phyloP scores from a whole-genome alignment of 2,797 vertebrate species.

The Dromococcyx pavoninus region DNA sequence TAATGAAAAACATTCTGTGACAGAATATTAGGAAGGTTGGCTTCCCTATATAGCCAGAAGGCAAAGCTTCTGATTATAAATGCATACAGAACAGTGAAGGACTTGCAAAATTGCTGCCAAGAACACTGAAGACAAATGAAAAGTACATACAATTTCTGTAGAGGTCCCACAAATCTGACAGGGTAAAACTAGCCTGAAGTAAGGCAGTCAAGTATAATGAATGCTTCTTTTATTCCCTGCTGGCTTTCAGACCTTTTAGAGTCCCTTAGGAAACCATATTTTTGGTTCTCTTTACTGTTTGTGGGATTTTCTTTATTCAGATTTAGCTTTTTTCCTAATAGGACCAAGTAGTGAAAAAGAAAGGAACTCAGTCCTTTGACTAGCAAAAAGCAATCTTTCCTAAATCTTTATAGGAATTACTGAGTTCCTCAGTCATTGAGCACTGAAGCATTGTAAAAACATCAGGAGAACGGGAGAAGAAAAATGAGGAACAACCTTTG shows the following conservation, averaged over 20 bases:
- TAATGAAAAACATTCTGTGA: neutral
- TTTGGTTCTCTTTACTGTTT: neutral
- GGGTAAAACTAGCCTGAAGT: neutral
- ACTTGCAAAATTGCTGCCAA: neutral
- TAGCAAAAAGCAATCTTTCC: neutral
- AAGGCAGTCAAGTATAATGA: neutral
- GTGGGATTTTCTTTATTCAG: neutral
- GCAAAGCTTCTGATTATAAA: conserved; percentile 2
- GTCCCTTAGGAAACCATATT: neutral
- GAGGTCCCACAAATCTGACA: neutral
- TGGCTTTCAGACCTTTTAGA: neutral
- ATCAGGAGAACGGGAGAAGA: accelerated
- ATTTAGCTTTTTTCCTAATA: neutral
- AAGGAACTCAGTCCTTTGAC: neutral
- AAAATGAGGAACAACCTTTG: neutral
- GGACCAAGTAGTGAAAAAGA: neutral
- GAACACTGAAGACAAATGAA: neutral
- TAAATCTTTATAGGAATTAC: neutral
- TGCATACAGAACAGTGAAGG: neutral
- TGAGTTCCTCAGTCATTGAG: neutral
- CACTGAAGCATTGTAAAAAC: neutral
- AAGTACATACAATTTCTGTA: neutral
- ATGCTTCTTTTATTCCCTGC: neutral
- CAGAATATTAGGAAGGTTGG: neutral
- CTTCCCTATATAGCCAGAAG: neutral